Conservation (phyloP, 1,140 invertebrate species). For the Dreissena polymorpha region DNA sequence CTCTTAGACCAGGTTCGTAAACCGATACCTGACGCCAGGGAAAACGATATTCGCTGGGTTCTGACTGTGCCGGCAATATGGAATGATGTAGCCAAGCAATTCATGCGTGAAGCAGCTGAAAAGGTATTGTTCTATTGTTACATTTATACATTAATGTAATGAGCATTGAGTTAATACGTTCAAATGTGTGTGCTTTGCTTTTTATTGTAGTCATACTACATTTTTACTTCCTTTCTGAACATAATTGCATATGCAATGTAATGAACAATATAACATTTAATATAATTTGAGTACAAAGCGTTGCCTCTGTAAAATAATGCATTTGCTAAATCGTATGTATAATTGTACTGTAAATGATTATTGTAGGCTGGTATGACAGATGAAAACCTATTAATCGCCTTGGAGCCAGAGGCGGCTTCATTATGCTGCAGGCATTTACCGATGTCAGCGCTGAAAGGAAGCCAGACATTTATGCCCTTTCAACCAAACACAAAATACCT, state of each 20-base stretch:
- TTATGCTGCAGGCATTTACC: slow-evolving; percentile 46
- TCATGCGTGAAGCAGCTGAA: slow-evolving; percentile 42
- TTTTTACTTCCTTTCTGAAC: too few relatives aligned
- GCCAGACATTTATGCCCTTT: slow-evolving; percentile 17
- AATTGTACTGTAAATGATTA: too few relatives aligned
- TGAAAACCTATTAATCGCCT: slow-evolving; percentile 27
- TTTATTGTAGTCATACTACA: too few relatives aligned
- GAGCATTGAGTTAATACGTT: not conserved
- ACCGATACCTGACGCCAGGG: slow-evolving; percentile 18
- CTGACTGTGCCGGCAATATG: slow-evolving; percentile 50
- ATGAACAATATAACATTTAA: too few relatives aligned
- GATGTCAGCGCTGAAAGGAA: not conserved
- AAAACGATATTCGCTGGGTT: slow-evolving; percentile 45
- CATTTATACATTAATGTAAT: not conserved
- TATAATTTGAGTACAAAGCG: too few relatives aligned
- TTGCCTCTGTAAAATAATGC: too few relatives aligned
- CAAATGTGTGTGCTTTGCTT: too few relatives aligned
- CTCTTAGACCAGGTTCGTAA: not conserved
- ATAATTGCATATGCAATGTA: too few relatives aligned
- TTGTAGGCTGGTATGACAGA: slow-evolving; percentile 32
- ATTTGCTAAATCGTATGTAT: too few relatives aligned
- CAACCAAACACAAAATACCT: slow-evolving; percentile 29
- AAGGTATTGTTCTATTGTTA: not conserved
- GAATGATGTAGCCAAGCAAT: slow-evolving; percentile 42
- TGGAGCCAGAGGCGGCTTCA: slow-evolving; percentile 49